These are phyloP conservation scores for Eupeodes corollae DNA, from an alignment of 1,140 invertebrate species.

Conservation along the genomic window DNA sequence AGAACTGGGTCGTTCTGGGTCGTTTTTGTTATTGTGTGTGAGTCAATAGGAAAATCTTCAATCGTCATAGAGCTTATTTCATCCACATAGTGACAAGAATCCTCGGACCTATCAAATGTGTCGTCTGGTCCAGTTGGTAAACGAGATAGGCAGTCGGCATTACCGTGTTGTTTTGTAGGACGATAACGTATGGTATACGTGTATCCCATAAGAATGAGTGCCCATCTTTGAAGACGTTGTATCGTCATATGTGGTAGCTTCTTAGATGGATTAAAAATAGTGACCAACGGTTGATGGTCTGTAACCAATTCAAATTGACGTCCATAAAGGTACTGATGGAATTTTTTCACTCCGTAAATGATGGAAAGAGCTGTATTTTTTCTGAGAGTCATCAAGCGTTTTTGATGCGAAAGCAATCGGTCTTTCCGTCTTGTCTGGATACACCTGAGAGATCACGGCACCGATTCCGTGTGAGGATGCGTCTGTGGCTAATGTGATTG, in stretches of 20 bases:
- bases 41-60: constrained; percentile 6
- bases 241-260: constrained; percentile 4
- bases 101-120: constrained; percentile 6
- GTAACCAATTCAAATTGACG: constrained; percentile 14
- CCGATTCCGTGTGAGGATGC: too few relatives aligned
- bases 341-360: not conserved
- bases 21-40: constrained; percentile 1
- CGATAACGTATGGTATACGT: too few relatives aligned
- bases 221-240: constrained; percentile 5
- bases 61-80: too few relatives aligned
- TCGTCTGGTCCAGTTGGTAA: constrained; percentile 1
- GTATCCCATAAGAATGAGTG: too few relatives aligned
- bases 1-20: not conserved
- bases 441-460: constrained; percentile 27
- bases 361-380: not conserved
- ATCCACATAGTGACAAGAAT: too few relatives aligned
- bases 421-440: constrained; percentile 17
- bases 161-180: too few relatives aligned
- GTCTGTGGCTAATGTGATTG: too few relatives aligned
- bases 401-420: too few relatives aligned
- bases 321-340: not conserved
- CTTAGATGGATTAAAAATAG: too few relatives aligned
- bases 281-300: constrained; percentile 38
- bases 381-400: constrained; percentile 5
- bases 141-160: constrained; percentile 2